phyloP scores from a whole-genome alignment of 2,888 invertebrate genomes.

The Microchrysa polita region DNA sequence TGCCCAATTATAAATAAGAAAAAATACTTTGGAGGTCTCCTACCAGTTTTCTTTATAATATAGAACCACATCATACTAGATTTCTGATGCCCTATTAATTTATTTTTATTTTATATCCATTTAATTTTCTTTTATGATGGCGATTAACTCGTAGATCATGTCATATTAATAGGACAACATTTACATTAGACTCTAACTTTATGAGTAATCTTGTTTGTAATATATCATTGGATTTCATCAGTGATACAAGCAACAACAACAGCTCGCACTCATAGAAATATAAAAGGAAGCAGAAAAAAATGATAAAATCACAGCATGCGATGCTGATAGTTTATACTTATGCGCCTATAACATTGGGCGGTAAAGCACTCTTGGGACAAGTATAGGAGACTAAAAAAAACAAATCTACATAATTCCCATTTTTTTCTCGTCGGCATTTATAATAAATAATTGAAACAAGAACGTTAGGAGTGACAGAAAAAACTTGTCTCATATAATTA shows the following conservation, averaged over 20 bases:
- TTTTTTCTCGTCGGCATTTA: too few relatives aligned
- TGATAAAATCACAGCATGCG: neutral
- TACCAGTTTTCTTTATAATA: neutral
- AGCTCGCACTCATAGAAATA: too few relatives aligned
- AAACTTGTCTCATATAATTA: conserved; percentile 16
- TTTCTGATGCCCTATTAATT: conserved; percentile 2
- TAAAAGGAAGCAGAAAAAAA: neutral
- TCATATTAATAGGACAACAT: conserved; percentile 46
- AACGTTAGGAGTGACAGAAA: neutral
- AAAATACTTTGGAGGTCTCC: conserved; percentile 2
- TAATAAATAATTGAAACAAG: neutral
- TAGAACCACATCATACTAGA: neutral
- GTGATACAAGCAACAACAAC: neutral
- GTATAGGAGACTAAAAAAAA: too few relatives aligned
- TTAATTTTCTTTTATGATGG: conserved; percentile 17
- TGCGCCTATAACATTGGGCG: too few relatives aligned
- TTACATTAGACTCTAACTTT: conserved; percentile 16
- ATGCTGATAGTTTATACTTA: neutral
- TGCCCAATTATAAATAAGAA: neutral
- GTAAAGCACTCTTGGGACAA: too few relatives aligned
- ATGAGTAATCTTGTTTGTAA: neutral
- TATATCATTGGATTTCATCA: conserved; percentile 7
- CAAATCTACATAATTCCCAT: too few relatives aligned
- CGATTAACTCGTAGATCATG: conserved; percentile 47
- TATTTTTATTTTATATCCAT: neutral